A percentile compares a stretch with the other conserved stretches of the same genome.
Conservation (phyloP, 1,140 invertebrate genomes). For the Platyscapa corneri region DNA sequence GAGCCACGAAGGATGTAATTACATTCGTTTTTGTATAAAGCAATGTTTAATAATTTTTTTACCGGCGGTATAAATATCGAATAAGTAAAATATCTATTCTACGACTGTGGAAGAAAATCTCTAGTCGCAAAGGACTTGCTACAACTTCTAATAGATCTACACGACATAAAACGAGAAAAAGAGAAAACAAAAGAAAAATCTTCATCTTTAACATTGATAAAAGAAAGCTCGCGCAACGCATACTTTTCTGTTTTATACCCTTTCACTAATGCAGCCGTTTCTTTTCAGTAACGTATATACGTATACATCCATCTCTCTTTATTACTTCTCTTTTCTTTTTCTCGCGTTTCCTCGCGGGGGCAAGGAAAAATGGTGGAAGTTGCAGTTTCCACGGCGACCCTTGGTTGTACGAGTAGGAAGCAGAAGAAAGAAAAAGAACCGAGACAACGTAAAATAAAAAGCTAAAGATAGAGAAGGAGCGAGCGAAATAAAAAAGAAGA, state of each 20-base stretch:
- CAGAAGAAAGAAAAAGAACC: conserved; percentile 37
- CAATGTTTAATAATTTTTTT: background rate
- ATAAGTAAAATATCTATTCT: background rate
- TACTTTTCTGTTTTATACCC: conserved; percentile 17
- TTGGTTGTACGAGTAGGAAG: background rate
- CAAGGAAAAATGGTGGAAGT: conserved; percentile 54
- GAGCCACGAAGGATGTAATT: background rate
- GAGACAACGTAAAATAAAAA: conserved; percentile 51
- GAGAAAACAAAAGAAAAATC: conserved; percentile 21
- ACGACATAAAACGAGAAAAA: background rate
- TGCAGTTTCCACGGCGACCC: conserved; percentile 55
- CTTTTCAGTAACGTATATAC: background rate
- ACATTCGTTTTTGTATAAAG: background rate
- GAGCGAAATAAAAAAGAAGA: background rate
- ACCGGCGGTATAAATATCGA: background rate
- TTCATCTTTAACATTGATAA: conserved; percentile 42
- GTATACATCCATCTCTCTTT: conserved; percentile 11
- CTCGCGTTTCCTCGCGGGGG: background rate
- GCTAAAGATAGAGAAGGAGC: conserved; percentile 54
- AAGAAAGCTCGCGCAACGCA: conserved; percentile 25
- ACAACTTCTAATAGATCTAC: background rate
- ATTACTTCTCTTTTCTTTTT: conserved; percentile 11
- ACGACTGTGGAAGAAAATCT: background rate
- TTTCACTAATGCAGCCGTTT: background rate
- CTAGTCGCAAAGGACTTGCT: background rate